Evolutionary conservation across 2,113 vertebrate species (phyloP), one percentile per base, ranked within the genome.

Genomic region (Salvelinus namaycush): DNA sequence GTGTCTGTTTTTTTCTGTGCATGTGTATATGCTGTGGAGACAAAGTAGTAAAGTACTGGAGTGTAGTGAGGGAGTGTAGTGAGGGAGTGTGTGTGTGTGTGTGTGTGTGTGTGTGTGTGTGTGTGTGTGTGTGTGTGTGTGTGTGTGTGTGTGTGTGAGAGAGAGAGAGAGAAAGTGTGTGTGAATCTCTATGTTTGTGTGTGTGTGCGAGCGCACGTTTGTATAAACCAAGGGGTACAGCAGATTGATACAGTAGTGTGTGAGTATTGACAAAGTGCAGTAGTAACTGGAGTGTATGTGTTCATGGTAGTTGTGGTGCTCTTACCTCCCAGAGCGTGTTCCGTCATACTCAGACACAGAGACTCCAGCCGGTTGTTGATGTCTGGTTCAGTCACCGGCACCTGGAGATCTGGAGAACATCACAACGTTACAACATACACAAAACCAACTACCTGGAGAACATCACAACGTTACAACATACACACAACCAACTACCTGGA

Each of bases 301-400:
- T 66, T 26, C 54, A 27, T 57, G 34, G 24, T 34, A 51, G 62
- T 66, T 59, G 27, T 62, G 3, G 13, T 12, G 27, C 31, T 3
- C 18, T 88, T 90, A 99, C 97, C 98, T 92, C 95, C 97, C 89
- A 99, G 93, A 22, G 98, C 97, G 66, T 99, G 98, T 89, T 99
- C 98, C 0, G 97, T 99, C 97, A 99, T 99, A 91, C 98, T 98
- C 91, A 96, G 95, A 92, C 98, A 99, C 93, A 99, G 92, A 82
- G 98, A 99, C 94, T 99, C 98, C 82, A 99, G 95, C 80, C 98
- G 96, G 87, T 99, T 99, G 93, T 99, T 99, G 93, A 99, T 99
- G 91, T 99, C 98, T 34, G 97, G 98, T 92, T 99, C 98, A 64
- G 95, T 97, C 92, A 94, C 96, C 0, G 97, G 95, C 76, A 98